Conservation (phyloP, 2,797 vertebrate species). For the Chelon labrosus region DNA sequence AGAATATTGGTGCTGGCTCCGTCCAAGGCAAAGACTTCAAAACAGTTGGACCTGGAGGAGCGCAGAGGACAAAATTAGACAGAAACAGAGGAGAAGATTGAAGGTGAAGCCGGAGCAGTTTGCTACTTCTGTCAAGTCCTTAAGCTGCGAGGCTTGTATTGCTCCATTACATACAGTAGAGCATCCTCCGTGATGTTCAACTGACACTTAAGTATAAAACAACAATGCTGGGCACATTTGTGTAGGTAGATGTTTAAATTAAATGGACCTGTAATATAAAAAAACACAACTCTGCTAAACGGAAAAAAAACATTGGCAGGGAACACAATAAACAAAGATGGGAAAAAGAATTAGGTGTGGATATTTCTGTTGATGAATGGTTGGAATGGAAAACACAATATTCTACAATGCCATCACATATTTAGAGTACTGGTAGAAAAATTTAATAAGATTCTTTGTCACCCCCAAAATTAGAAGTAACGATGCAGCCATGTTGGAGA, state of each 20-base stretch:
- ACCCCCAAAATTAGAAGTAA: too few relatives aligned
- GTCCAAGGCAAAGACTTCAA: slow-evolving; percentile 92
- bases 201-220: slow-evolving; percentile 26
- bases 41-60: slow-evolving; percentile 89
- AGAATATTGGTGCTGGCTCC: slow-evolving; percentile 90
- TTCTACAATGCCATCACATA: too few relatives aligned
- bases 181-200: slow-evolving; percentile 18
- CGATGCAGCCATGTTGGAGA: too few relatives aligned
- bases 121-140: not conserved
- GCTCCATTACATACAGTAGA: not conserved
- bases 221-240: not conserved
- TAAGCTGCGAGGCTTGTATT: not conserved
- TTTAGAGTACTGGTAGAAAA: too few relatives aligned
- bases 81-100: slow-evolving; percentile 20
- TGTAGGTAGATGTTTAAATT: not conserved
- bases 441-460: too few relatives aligned
- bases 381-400: too few relatives aligned
- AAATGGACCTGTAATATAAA: not conserved
- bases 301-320: not conserved
- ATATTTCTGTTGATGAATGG: too few relatives aligned
- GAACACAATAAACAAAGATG: not conserved
- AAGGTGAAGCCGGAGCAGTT: slow-evolving; percentile 17
- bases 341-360: too few relatives aligned
- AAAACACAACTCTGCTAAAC: not conserved
- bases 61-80: slow-evolving; percentile 49